phyloP scores from a whole-genome alignment of 2,113 vertebrate genomes.

The Cepphus grylle region DNA sequence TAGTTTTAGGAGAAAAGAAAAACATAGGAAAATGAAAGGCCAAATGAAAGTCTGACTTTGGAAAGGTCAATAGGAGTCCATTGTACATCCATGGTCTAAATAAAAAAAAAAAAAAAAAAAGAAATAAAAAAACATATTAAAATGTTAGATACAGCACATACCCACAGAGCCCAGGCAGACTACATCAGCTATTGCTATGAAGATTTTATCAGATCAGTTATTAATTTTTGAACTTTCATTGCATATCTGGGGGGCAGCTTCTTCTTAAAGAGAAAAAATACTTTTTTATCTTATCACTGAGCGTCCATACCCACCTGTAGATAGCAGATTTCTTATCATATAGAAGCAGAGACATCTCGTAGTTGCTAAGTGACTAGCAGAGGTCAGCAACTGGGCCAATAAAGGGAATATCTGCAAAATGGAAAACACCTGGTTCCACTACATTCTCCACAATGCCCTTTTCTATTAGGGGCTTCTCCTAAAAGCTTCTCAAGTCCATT shows the following conservation, averaged over 20 bases:
- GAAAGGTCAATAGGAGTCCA: background rate
- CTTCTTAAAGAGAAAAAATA: background rate
- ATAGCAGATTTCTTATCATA: background rate
- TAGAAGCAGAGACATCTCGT: background rate
- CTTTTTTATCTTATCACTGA: background rate
- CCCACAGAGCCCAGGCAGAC: background rate
- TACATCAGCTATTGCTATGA: background rate
- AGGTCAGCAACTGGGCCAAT: background rate
- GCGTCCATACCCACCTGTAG: background rate
- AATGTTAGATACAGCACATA: background rate
- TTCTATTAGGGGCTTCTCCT: background rate
- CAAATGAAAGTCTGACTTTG: background rate
- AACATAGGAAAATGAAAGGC: background rate
- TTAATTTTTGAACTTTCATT: background rate
- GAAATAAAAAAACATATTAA: too few relatives aligned
- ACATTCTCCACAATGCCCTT: background rate
- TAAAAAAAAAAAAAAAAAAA: background rate
- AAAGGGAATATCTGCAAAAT: background rate
- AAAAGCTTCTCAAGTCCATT: background rate
- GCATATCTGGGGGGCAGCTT: background rate
- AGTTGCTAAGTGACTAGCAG: background rate
- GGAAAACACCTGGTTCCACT: background rate
- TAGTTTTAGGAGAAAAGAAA: conserved; percentile 33
- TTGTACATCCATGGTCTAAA: background rate
- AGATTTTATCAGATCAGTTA: background rate